These are phyloP conservation scores for Apodemia duryi DNA, from an alignment of 2,888 invertebrate species.

Conservation along the genomic window DNA sequence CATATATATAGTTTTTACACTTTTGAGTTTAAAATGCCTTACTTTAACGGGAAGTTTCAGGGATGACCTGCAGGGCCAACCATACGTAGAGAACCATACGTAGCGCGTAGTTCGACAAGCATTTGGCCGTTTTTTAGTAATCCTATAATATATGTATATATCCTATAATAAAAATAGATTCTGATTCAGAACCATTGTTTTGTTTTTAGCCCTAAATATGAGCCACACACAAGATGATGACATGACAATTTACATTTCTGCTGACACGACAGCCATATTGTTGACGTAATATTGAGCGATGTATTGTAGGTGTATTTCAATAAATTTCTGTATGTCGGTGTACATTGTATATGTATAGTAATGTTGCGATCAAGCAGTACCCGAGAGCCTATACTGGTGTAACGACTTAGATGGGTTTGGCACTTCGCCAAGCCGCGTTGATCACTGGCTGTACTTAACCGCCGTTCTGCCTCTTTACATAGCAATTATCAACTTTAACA, in stretches of 20 bases:
- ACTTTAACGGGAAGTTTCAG: no score
- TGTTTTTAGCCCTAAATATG: not conserved
- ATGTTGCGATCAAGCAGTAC: slow-evolving; percentile 24
- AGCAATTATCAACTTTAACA: slow-evolving; percentile 24
- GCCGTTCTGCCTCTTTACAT: slow-evolving; percentile 28
- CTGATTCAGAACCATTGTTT: no score
- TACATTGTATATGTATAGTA: slow-evolving; percentile 23
- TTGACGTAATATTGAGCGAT: slow-evolving; percentile 7
- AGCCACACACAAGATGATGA: not conserved
- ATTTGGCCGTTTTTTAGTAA: no score
- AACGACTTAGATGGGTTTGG: slow-evolving; percentile 44
- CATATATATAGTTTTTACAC: no score
- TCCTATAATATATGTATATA: no score
- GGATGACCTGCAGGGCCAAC: no score
- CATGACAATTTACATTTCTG: slow-evolving; percentile 4
- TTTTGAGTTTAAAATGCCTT: no score
- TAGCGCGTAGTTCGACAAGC: no score
- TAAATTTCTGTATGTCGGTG: slow-evolving; percentile 23
- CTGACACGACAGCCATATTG: not conserved
- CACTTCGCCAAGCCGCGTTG: slow-evolving; percentile 47
- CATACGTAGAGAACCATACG: no score
- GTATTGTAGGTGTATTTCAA: slow-evolving; percentile 3
- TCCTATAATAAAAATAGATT: no score
- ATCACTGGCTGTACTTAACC: slow-evolving; percentile 27
- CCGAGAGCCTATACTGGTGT: slow-evolving; percentile 35